A percentile compares a stretch with the other conserved stretches of the same genome.
Evolutionary conservation across 2,888 invertebrate genomes (phyloP).

Genomic region (Pristionchus fissidentatus): DNA sequence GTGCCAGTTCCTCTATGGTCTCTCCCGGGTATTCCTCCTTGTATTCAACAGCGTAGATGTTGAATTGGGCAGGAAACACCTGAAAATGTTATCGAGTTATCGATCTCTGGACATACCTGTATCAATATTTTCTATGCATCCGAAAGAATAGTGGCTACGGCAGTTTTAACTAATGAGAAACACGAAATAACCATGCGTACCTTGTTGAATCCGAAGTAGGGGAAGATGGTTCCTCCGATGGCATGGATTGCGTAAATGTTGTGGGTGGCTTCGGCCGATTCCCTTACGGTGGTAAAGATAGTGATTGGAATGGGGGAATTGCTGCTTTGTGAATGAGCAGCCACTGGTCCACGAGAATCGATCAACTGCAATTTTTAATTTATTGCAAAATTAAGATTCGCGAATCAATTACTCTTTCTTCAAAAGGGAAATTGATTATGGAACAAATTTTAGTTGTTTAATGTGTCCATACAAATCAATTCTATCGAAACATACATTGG

Average conservation of each 20-base stretch:
- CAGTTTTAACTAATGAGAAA: not conserved
- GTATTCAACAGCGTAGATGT: constrained; percentile 69
- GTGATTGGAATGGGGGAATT: constrained; percentile 18
- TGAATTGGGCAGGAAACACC: constrained; percentile 64
- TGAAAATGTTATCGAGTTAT: constrained; percentile 43
- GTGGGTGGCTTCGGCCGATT: constrained; percentile 52
- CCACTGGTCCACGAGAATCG: constrained; percentile 37
- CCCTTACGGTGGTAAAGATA: constrained; percentile 58
- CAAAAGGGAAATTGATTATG: not conserved
- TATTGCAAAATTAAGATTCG: not conserved
- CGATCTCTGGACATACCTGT: not conserved
- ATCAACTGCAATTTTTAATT: not conserved
- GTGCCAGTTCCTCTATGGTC: constrained; percentile 63
- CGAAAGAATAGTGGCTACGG: too few relatives aligned
- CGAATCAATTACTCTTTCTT: constrained; percentile 13
- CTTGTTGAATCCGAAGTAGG: constrained; percentile 66
- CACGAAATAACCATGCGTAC: not conserved
- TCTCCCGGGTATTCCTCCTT: constrained; percentile 59
- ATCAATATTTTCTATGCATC: too few relatives aligned
- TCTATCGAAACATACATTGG: not conserved
- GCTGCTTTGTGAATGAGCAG: not conserved
- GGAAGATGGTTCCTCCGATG: constrained; percentile 72
- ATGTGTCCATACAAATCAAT: too few relatives aligned
- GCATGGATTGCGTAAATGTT: constrained; percentile 70
- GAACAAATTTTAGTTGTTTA: not conserved